Evolutionary conservation across 1,140 invertebrate genomes (phyloP), one percentile per base, ranked within the genome.

Genomic region (Hyles vespertilio): DNA sequence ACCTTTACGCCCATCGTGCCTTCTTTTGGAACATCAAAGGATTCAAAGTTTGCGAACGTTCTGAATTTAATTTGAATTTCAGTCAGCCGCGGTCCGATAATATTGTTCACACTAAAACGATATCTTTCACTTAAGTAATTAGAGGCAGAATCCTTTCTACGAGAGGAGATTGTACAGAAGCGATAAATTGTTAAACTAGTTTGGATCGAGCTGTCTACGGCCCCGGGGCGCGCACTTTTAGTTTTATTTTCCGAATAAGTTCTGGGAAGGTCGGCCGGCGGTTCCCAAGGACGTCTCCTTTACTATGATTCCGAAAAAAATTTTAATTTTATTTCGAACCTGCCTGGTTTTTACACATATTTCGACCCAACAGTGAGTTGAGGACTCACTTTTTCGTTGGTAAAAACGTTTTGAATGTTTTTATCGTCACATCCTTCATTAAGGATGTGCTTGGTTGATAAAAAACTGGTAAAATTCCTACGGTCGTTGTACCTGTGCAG

Each of bases 211-310:
- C 56, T 59, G 63, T 74, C 64, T 59, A 62, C 68, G 65, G 58
- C 56, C 48, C 58, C 45, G 58, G 54, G 61, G 51, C 56, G 48
- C 46, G 32, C 56, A 59, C 48, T 70, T 71, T 74, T 74, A 57
- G 63, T 76, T 75, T 79, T 79, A 72, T 74, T 78, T 73, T 70
- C 66, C 63, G 58, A 65, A 68, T 67, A 63, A 68, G 57, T 78
- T 83, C 74, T 69, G 63, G 70, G 78, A 83, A 83, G 77, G 80
- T 75, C 73, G 73, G 56, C 50, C 57, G 80, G 72, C 73, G 73
- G 56, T 48, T 58, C 51, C 58, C 78, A 83, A 83, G 80, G 80
- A 74, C 78, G 69, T 60, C 66, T 22, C 50, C 36, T 40, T 40
- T 40, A 40, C 36, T 40, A 40, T 40, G 36, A 40, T 40, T 40